Conservation (phyloP, 1,140 invertebrate genomes). For the Drosophila nikananu region DNA sequence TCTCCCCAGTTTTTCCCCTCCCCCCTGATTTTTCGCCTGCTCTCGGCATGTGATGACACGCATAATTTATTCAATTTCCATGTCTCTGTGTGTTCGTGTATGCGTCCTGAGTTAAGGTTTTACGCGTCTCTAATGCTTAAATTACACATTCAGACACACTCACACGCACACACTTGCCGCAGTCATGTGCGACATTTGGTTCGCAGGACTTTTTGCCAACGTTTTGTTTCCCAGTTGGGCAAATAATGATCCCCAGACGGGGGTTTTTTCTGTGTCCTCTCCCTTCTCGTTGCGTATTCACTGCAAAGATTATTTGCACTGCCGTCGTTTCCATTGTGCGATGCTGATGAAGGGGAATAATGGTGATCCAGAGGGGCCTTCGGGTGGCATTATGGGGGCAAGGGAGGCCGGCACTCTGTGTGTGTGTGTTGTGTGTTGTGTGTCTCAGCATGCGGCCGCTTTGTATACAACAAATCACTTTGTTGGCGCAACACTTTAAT, state of each 20-base stretch:
- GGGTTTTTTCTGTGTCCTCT: slow-evolving; percentile 30
- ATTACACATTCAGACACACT: slow-evolving; percentile 79
- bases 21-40: slow-evolving; percentile 10
- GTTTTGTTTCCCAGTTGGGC: slow-evolving; percentile 82
- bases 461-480: slow-evolving; percentile 82
- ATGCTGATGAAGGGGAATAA: slow-evolving; percentile 49
- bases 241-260: slow-evolving; percentile 82
- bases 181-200: slow-evolving; percentile 81
- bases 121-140: slow-evolving; percentile 81
- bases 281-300: slow-evolving; percentile 71
- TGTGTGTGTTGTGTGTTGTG: slow-evolving; percentile 4
- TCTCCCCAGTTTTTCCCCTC: neutral
- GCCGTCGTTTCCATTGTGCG: slow-evolving; percentile 65
- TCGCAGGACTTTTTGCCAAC: slow-evolving; percentile 66
- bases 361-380: slow-evolving; percentile 23
- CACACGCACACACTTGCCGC: slow-evolving; percentile 53
- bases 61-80: slow-evolving; percentile 83
- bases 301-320: slow-evolving; percentile 84
- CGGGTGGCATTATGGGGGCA: slow-evolving; percentile 6
- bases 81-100: slow-evolving; percentile 33
- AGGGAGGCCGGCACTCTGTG: neutral
- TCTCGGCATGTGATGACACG: slow-evolving; percentile 78
- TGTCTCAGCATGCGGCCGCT: slow-evolving; percentile 59
- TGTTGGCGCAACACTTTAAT: slow-evolving; percentile 82
- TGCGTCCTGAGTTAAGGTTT: slow-evolving; percentile 64